A percentile compares a stretch with the other conserved stretches of the same genome.
These are phyloP conservation scores for Eurystomus gularis DNA, from an alignment of 2,113 vertebrate genomes.

Conservation along the genomic window DNA sequence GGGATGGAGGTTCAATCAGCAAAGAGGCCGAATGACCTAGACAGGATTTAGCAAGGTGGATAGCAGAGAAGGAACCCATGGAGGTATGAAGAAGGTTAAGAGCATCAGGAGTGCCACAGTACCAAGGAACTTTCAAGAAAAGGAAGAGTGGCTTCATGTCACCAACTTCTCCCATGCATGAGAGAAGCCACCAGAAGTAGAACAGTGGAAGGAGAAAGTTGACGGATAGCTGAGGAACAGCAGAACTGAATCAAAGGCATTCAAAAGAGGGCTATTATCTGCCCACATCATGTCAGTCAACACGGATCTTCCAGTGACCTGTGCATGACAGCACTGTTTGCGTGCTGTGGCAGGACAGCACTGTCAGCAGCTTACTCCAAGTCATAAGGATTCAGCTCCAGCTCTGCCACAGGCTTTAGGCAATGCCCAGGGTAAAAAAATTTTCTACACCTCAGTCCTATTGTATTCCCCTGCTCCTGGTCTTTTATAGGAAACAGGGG, in stretches of 20 bases:
- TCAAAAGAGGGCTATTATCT: neutral
- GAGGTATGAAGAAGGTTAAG: neutral
- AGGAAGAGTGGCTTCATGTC: neutral
- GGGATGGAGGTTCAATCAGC: neutral
- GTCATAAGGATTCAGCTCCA: neutral
- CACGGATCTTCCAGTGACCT: neutral
- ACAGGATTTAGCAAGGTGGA: neutral
- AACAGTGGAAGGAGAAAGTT: neutral
- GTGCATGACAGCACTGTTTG: neutral
- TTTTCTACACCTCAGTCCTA: neutral
- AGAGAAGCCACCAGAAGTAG: neutral
- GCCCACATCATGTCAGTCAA: neutral
- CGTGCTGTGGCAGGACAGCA: neutral
- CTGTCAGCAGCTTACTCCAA: neutral
- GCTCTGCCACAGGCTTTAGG: neutral
- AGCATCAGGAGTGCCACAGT: neutral
- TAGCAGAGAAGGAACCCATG: neutral
- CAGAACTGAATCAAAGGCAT: neutral
- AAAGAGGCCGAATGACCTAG: neutral
- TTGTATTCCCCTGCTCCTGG: neutral
- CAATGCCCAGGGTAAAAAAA: neutral
- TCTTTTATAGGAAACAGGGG: neutral
- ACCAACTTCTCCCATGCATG: accelerated
- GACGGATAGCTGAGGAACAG: neutral
- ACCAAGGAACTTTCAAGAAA: neutral